Base-by-base conservation (phyloP, 2,113 vertebrate genomes). In the Agapornis roseicollis region DNA sequence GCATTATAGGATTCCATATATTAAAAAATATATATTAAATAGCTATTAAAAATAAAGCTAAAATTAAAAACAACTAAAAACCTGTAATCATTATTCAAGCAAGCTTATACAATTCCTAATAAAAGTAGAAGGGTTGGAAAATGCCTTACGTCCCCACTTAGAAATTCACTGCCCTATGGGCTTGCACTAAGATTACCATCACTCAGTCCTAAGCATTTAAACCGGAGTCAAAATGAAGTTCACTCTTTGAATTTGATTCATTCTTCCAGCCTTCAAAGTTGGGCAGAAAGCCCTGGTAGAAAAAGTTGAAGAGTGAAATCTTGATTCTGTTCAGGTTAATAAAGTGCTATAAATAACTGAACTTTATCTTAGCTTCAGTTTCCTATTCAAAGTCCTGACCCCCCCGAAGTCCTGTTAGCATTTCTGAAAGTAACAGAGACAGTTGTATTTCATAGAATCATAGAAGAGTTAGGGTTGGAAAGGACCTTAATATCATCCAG, bases 101-200 rank as follows among this genome's bases (percentile, higher is more conserved):
- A 76, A 11, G 19, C 47, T 63, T 64, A 5, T 50, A 25, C 69
- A 69, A 88, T 37, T 72, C 29, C 35, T 72, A 49, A 71, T 7
- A 4, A 9, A 72, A 89, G 52, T 35, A 64, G 44, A 55, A 74
- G 11, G 16, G 24, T 4, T 1, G 5, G 39, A 60, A 79, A 89
- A 80, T 7, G 11, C 58, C 18, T 89, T 24, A 29, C 69, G 19
- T 17, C 31, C n/a, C 0, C 0, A 41, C 20, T 64, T 24, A 11
- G 5, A 37, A 87, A 76, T 79, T 69, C 65, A 79, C 63, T 69
- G 55, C 39, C 35, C 33, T 41, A 22, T 55, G 25, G 29, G 52
- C 47, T 69, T 39, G 16, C 61, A 31, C 35, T 15, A n/a, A n/a
- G 22, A 63, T 35, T 53, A 79, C 17, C 41, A 41, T 29, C 3